phyloP scores from a whole-genome alignment of 1,140 invertebrate species.

The Lasioglossum baleicum region DNA sequence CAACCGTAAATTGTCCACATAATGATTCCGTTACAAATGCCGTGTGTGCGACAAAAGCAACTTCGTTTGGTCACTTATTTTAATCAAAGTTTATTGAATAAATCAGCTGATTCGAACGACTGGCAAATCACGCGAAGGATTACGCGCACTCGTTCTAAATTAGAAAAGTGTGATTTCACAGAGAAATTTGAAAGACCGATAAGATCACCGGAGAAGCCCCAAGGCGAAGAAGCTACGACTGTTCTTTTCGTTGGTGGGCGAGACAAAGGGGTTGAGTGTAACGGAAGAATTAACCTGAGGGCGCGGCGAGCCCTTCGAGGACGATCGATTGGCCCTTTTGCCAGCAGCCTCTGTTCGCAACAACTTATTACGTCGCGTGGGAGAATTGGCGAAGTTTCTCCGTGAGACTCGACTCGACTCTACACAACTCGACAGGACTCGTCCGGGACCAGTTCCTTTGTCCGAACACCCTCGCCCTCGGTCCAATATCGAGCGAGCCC shows the following conservation, averaged over 20 bases:
- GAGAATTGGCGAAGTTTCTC: constrained; percentile 10
- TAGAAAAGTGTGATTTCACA: too few relatives aligned
- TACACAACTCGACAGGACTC: not conserved
- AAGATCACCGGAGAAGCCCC: not conserved
- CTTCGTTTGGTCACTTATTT: too few relatives aligned
- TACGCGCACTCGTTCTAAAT: too few relatives aligned
- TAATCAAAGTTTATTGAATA: too few relatives aligned
- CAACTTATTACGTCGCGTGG: constrained; percentile 8
- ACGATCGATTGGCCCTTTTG: constrained; percentile 5
- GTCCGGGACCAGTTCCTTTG: not conserved
- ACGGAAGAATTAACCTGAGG: not conserved
- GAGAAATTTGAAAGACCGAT: too few relatives aligned
- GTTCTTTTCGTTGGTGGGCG: too few relatives aligned
- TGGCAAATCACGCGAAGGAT: too few relatives aligned
- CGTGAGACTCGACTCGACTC: not conserved
- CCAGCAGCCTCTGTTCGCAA: not conserved
- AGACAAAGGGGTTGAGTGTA: not conserved
- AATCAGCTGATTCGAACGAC: too few relatives aligned
- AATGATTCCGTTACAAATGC: too few relatives aligned
- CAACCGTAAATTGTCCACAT: too few relatives aligned
- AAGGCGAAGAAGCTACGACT: not conserved
- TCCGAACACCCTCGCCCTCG: constrained; percentile 9
- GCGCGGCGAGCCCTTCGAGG: not conserved
- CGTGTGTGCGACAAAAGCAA: too few relatives aligned
- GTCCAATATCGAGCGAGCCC: constrained; percentile 17